These are phyloP conservation scores for Mormoops blainvillei DNA, from an alignment of 2,113 vertebrate species.

Conservation along the genomic window DNA sequence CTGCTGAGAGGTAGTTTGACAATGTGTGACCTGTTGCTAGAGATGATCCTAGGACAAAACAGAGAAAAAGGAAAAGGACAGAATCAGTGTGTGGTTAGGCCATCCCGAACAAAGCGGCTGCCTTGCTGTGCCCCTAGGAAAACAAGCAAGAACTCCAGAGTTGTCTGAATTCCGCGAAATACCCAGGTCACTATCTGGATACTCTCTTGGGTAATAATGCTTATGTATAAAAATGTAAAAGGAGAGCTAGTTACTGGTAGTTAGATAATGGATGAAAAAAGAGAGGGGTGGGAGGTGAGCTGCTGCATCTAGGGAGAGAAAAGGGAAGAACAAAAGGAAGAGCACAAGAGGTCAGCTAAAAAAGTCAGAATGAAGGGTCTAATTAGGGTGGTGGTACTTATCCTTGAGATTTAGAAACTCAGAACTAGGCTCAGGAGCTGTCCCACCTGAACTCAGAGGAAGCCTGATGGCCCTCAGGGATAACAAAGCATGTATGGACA, in stretches of 20 bases:
- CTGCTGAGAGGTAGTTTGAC: constrained; percentile 99
- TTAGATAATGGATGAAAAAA: not conserved
- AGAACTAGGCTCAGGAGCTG: not conserved
- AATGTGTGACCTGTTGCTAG: constrained; percentile 98
- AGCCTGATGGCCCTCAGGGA: not conserved
- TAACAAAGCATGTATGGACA: not conserved
- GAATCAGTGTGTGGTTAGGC: not conserved
- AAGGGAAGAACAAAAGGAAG: not conserved
- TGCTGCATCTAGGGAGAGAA: not conserved
- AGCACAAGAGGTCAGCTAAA: not conserved
- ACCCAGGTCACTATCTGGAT: not conserved
- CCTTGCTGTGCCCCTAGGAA: not conserved
- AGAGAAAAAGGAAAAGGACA: not conserved
- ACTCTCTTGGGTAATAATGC: not conserved
- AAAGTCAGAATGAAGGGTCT: not conserved
- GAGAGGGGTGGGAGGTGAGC: not conserved
- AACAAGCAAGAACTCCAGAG: not conserved
- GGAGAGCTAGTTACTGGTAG: not conserved
- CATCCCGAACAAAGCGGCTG: not conserved
- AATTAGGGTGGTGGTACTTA: not conserved
- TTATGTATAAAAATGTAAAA: constrained; percentile 1
- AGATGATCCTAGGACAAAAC: constrained; percentile 91
- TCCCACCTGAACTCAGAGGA: not conserved
- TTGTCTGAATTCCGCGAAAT: not conserved
- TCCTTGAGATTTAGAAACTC: not conserved